A percentile compares a stretch with the other conserved stretches of the same genome.
Evolutionary conservation across 2,113 vertebrate species (phyloP).

Genomic region (Hipposideros armiger): DNA sequence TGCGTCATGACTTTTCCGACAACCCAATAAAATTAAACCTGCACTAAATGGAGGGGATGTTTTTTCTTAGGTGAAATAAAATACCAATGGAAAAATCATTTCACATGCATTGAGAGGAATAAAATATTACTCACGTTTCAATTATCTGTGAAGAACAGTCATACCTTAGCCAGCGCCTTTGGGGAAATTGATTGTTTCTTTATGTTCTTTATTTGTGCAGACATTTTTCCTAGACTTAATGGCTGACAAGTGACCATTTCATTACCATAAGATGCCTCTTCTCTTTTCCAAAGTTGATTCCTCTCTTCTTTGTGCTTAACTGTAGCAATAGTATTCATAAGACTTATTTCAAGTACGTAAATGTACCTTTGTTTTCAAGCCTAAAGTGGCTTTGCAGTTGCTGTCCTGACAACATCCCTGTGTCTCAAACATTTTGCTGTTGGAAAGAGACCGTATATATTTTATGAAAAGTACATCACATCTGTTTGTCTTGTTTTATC

Average conservation of each 20-base stretch:
- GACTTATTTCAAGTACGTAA: constrained; percentile 46
- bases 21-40: constrained; percentile 24
- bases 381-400: not conserved
- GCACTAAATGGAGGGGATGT: constrained; percentile 11
- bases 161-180: constrained; percentile 8
- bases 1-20: too few species aligned
- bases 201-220: constrained; percentile 47
- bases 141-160: constrained; percentile 68
- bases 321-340: not conserved
- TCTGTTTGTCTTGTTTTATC: not conserved
- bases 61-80: constrained; percentile 28
- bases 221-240: constrained; percentile 71
- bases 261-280: constrained; percentile 58
- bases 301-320: constrained; percentile 8
- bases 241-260: constrained; percentile 71
- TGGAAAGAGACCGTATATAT: not conserved
- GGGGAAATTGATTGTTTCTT: constrained; percentile 63
- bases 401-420: not conserved
- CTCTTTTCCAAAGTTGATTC: constrained; percentile 40
- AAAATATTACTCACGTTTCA: constrained; percentile 65
- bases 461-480: not conserved
- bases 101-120: constrained; percentile 39
- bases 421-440: constrained; percentile 7
- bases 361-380: not conserved
- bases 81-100: constrained; percentile 54